Evolutionary conservation across 2,797 vertebrate species (phyloP).

Genomic region (Coregonus sp.): DNA sequence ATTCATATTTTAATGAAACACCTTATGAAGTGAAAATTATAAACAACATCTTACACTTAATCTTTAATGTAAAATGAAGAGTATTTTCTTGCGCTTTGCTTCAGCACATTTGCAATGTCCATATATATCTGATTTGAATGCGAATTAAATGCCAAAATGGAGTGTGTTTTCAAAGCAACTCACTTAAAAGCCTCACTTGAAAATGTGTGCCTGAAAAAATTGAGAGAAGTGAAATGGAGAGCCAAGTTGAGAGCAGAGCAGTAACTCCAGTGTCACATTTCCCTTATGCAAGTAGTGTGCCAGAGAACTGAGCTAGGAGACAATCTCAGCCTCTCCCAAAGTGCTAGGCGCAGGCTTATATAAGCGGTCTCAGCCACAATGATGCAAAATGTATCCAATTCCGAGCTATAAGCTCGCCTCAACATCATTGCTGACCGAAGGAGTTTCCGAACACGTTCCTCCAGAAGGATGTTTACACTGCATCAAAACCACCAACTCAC

Average conservation of each 20-base stretch:
- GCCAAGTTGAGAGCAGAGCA: constrained; percentile 9
- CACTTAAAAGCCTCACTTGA: not conserved
- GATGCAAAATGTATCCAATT: constrained; percentile 35
- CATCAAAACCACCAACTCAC: constrained; percentile 40
- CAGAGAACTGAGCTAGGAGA: not conserved
- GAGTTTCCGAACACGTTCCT: constrained; percentile 40
- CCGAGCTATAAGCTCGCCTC: constrained; percentile 46
- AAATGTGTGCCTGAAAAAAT: constrained; percentile 6
- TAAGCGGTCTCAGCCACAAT: constrained; percentile 15
- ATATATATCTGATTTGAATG: not conserved
- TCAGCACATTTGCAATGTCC: not conserved
- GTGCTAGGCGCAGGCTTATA: constrained; percentile 11
- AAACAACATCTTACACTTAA: no score
- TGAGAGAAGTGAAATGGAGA: constrained; percentile 3
- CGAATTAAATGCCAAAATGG: constrained; percentile 12
- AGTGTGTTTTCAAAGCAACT: not conserved
- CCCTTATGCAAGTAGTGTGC: not conserved
- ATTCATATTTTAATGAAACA: no score
- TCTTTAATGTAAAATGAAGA: no score
- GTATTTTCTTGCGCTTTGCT: no score
- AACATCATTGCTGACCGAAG: constrained; percentile 51
- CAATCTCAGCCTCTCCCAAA: not conserved
- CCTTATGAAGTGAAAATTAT: no score
- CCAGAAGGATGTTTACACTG: constrained; percentile 26
- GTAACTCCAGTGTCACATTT: constrained; percentile 7